phyloP scores from a whole-genome alignment of 1,140 invertebrate species.

The Drosophila lini region DNA sequence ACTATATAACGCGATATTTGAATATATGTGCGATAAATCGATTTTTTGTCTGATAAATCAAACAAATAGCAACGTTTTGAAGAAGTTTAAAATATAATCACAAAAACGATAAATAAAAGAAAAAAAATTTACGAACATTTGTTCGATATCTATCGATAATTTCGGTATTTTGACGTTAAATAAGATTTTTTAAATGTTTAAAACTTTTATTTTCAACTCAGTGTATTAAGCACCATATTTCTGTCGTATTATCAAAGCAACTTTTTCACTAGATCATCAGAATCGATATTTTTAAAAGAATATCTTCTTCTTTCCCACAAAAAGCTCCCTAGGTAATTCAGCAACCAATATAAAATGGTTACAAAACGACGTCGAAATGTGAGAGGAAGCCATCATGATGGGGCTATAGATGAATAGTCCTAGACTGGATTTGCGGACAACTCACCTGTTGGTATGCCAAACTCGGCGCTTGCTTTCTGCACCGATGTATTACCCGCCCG shows the following conservation, averaged over 20 bases:
- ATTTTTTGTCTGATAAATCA: background rate
- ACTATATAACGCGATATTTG: background rate
- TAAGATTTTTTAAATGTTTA: too few species aligned
- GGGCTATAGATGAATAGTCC: background rate
- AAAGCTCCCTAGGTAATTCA: too few species aligned
- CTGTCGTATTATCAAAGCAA: background rate
- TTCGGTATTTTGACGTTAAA: too few species aligned
- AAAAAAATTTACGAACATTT: background rate
- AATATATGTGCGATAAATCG: background rate
- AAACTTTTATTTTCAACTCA: background rate
- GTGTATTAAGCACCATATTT: background rate
- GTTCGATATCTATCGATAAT: background rate
- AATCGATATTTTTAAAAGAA: background rate
- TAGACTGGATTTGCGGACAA: conserved; percentile 24
- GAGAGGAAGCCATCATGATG: background rate
- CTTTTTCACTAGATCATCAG: background rate
- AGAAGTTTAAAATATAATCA: background rate
- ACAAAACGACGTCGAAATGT: background rate
- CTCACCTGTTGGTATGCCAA: conserved; percentile 91
- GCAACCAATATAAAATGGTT: background rate
- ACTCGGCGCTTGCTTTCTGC: conserved; percentile 92
- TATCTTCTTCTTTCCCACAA: background rate
- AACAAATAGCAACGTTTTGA: background rate
- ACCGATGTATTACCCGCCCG: conserved; percentile 92
- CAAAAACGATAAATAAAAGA: too few species aligned